phyloP scores from a whole-genome alignment of 2,113 vertebrate species.

The Boleophthalmus pectinirostris region DNA sequence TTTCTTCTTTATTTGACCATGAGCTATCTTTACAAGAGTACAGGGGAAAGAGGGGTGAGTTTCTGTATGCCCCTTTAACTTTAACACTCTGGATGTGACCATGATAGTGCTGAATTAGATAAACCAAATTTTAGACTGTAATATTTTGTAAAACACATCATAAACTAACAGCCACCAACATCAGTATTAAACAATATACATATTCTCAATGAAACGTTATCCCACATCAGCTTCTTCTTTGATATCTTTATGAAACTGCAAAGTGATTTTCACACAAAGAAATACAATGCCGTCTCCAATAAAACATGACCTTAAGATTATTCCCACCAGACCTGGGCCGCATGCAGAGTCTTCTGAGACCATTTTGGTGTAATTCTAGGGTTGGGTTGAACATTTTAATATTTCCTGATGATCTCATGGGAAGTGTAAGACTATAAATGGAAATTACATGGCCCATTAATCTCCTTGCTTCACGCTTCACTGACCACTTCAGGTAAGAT shows the following conservation, averaged over 20 bases:
- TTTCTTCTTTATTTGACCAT: background rate
- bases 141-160: too few relatives aligned
- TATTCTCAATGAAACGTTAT: background rate
- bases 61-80: background rate
- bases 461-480: constrained; percentile 7
- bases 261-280: too few relatives aligned
- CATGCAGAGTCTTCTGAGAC: constrained; percentile 31
- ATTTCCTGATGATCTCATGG: constrained; percentile 40
- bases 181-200: too few relatives aligned
- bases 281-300: background rate
- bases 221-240: background rate
- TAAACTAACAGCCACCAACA: too few relatives aligned
- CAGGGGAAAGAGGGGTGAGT: background rate
- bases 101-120: background rate
- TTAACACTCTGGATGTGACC: too few relatives aligned
- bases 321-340: background rate
- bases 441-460: constrained; percentile 22
- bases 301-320: background rate
- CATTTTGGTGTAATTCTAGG: constrained; percentile 43
- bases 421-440: constrained; percentile 59
- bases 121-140: too few relatives aligned
- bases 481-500: constrained; percentile 45
- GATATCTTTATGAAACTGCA: background rate
- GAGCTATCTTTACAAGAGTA: too few relatives aligned
- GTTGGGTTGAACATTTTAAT: constrained; percentile 32